These are phyloP conservation scores for Chelmon rostratus DNA, from an alignment of 2,797 vertebrate species.

Conservation along the genomic window DNA sequence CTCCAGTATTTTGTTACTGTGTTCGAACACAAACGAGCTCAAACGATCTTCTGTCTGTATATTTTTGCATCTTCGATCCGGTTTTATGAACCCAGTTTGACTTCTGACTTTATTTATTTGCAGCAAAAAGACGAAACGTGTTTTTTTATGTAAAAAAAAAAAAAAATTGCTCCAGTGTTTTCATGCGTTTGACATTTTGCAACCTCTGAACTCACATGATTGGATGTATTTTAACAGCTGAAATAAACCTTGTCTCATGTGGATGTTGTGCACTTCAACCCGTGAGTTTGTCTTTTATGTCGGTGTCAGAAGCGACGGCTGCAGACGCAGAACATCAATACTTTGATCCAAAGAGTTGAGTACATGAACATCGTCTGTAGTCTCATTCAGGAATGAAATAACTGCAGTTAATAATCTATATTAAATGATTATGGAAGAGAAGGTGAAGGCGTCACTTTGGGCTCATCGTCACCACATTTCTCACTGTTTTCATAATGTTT, in stretches of 20 bases:
- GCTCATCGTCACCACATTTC: too few species aligned
- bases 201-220: conserved; percentile 35
- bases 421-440: too few species aligned
- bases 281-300: conserved; percentile 10
- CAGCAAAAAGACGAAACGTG: conserved; percentile 6
- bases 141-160: conserved; percentile 11
- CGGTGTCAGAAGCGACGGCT: background rate
- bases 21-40: background rate
- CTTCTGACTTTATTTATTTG: conserved; percentile 42
- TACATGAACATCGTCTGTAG: too few species aligned
- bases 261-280: conserved; percentile 55
- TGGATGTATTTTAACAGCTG: conserved; percentile 66
- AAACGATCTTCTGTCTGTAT: background rate
- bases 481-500: too few species aligned
- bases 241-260: conserved; percentile 73
- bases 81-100: background rate
- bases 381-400: too few species aligned
- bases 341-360: too few species aligned
- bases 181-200: conserved; percentile 30
- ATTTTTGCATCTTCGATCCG: background rate
- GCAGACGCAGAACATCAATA: too few species aligned
- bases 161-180: conserved; percentile 36
- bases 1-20: background rate
- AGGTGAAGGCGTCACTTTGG: too few species aligned
- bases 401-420: too few species aligned